Percentiles rank a stretch among this genome's conserved stretches.
Evolutionary conservation across 2,797 vertebrate genomes (phyloP).

Genomic region (Sebastes hubbsi): DNA sequence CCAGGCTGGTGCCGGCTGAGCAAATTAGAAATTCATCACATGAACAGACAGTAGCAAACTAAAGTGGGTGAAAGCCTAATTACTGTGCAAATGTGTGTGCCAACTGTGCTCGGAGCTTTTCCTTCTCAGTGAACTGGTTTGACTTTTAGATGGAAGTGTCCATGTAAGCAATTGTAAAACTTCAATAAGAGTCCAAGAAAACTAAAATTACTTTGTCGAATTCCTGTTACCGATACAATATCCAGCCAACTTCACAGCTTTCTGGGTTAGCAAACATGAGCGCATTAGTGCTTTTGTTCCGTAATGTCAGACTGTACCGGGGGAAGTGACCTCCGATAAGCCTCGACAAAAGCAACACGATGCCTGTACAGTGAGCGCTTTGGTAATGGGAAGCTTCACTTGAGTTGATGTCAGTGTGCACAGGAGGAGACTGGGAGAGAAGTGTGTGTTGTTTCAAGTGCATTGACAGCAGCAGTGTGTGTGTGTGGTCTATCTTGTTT

Average conservation of each 20-base stretch:
- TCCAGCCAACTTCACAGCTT: conserved; percentile 4
- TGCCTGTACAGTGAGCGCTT: conserved; percentile 44
- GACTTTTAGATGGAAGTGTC: not conserved
- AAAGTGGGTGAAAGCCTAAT: not conserved
- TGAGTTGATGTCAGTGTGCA: conserved; percentile 49
- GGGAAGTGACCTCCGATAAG: conserved; percentile 66
- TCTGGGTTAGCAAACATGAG: conserved; percentile 31
- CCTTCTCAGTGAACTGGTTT: not conserved
- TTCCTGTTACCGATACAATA: not conserved
- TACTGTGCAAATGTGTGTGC: not conserved
- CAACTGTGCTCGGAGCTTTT: not conserved
- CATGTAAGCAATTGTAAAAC: not conserved
- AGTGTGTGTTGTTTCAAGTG: conserved; percentile 55
- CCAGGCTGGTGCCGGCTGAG: not conserved
- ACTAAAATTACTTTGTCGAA: conserved; percentile 5
- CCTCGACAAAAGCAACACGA: conserved; percentile 61
- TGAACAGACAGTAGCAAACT: not conserved
- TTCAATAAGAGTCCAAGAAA: conserved; percentile 2
- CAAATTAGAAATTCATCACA: not conserved
- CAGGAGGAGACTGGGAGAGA: conserved; percentile 52
- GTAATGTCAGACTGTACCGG: conserved; percentile 52
- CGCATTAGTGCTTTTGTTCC: conserved; percentile 51
- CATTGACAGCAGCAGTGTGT: conserved; percentile 26
- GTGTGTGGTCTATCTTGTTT: conserved; percentile 52
- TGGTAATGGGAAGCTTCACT: conserved; percentile 60